Conservation (phyloP, 2,888 invertebrate species). For the Drosophila prostipennis region DNA sequence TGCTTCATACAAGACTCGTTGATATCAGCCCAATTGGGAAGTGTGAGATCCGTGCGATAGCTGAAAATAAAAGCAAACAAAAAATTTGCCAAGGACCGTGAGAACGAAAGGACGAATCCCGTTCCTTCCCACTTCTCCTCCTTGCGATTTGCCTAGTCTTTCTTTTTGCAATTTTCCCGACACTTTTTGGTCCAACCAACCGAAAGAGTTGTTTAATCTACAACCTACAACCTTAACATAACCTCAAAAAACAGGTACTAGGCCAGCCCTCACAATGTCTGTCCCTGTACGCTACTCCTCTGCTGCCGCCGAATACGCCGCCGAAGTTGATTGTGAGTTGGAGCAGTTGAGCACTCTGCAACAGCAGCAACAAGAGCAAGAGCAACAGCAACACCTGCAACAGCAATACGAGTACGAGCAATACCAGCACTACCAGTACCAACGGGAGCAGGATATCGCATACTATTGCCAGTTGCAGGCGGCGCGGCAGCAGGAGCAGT, state of each 20-base stretch:
- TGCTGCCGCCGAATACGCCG: conserved; percentile 84
- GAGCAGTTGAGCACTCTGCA: conserved; percentile 78
- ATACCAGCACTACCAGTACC: conserved; percentile 40
- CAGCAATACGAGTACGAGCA: conserved; percentile 60
- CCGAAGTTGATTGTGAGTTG: conserved; percentile 83
- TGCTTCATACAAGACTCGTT: conserved; percentile 48
- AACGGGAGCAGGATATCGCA: conserved; percentile 59
- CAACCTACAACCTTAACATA: conserved; percentile 46
- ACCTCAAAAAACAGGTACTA: conserved; percentile 82
- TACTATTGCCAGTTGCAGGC: conserved; percentile 71
- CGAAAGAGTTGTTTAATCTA: conserved; percentile 34
- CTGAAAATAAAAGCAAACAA: conserved; percentile 82
- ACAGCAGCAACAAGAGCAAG: conserved; percentile 80
- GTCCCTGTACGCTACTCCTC: conserved; percentile 85
- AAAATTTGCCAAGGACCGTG: conserved; percentile 45
- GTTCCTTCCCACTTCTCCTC: conserved; percentile 45
- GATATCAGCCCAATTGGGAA: conserved; percentile 58
- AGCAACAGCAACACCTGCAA: conserved; percentile 77
- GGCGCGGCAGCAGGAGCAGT: conserved; percentile 82
- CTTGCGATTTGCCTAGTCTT: conserved; percentile 49
- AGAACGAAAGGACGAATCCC: conserved; percentile 51
- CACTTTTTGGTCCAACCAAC: conserved; percentile 15
- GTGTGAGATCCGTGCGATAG: conserved; percentile 64
- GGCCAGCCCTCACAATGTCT: conserved; percentile 85
- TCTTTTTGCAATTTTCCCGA: conserved; percentile 38